Evolutionary conservation across 2,797 vertebrate genomes (phyloP), one percentile per base, ranked within the genome.

Genomic region (Tachyglossus aculeatus): DNA sequence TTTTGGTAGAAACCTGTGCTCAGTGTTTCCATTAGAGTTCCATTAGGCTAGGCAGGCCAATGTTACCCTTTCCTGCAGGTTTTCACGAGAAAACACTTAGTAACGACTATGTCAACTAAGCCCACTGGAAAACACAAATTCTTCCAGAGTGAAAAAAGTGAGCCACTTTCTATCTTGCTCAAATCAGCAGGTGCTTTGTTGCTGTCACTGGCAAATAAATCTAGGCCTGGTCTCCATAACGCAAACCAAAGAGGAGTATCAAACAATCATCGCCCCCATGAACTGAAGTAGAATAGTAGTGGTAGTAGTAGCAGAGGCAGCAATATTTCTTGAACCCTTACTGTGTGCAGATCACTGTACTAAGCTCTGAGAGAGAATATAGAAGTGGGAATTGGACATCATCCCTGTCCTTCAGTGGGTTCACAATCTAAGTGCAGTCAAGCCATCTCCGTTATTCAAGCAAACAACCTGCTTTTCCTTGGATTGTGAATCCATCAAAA

Each of bases 21-120:
- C 72, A 65, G 67, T 51, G n/a, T 47, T 31, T 14, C 37, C 22
- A 10, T 69, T 78, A 25, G 21, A 51, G 7, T 63, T 59, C 64
- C 48, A 47, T 78, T 67, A 70, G 19, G 18, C 63, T 59, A 72
- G 75, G n/a, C 56, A 78, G 56, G 19, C 51, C 68, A 80, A 58
- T 57, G 33, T 71, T 61, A 54, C 22, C 39, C 25, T 68, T 12
- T 52, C 53, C 8, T 77, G 14, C 19, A 73, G 43, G 15, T 59
- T 81, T 53, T 31, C 63, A 53, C 60, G 39, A 63, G 48, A 44
- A 68, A 75, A 52, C 58, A 81, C 72, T 60, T 69, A 44, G 18
- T 65, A 59, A 45, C 60, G 58, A n/a, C n/a, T 70, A 63, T 38
- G 44, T 57, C 37, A 65, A 29, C 36, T 71, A 56, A 48, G 37